Percentiles rank a stretch among this genome's conserved stretches.
Evolutionary conservation across 2,113 vertebrate genomes (phyloP).

Genomic region (Neogobius melanostomus): DNA sequence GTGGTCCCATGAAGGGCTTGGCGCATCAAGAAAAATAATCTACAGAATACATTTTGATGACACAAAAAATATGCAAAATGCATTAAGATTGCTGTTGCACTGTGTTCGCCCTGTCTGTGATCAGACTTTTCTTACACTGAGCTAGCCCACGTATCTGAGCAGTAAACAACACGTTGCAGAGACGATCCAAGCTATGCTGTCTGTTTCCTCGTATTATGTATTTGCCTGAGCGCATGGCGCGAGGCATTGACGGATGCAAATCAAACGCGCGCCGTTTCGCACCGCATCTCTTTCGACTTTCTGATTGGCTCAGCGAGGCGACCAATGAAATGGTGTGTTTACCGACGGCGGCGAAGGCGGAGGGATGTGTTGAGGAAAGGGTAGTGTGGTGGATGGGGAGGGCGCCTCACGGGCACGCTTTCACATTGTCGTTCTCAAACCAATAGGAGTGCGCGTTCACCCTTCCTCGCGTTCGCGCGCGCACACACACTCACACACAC

Average conservation of each 20-base stretch:
- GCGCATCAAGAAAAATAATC: too few species aligned
- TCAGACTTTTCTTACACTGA: constrained; percentile 34
- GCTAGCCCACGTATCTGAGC: not conserved
- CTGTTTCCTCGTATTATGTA: constrained; percentile 52
- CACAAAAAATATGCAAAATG: too few species aligned
- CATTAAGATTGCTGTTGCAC: constrained; percentile 29
- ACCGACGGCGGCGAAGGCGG: constrained; percentile 40
- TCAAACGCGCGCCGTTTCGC: constrained; percentile 76
- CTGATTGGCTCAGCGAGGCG: constrained; percentile 71
- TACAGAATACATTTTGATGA: too few species aligned
- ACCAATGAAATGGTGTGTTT: constrained; percentile 82
- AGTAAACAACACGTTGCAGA: not conserved
- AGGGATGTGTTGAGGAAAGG: constrained; percentile 20
- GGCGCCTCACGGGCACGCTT: constrained; percentile 89
- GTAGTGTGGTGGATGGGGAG: constrained; percentile 45
- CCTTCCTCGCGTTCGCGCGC: constrained; percentile 26
- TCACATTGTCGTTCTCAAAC: constrained; percentile 83
- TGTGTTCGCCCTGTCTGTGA: constrained; percentile 42
- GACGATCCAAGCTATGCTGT: constrained; percentile 41
- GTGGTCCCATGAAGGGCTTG: too few species aligned
- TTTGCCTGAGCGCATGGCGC: constrained; percentile 43
- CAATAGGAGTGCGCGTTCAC: constrained; percentile 77
- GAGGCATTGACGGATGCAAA: constrained; percentile 66
- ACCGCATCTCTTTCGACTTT: constrained; percentile 56
- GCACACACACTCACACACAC: too few species aligned